Conservation (phyloP, 2,888 invertebrate species). For the Galerucella nymphaeae region DNA sequence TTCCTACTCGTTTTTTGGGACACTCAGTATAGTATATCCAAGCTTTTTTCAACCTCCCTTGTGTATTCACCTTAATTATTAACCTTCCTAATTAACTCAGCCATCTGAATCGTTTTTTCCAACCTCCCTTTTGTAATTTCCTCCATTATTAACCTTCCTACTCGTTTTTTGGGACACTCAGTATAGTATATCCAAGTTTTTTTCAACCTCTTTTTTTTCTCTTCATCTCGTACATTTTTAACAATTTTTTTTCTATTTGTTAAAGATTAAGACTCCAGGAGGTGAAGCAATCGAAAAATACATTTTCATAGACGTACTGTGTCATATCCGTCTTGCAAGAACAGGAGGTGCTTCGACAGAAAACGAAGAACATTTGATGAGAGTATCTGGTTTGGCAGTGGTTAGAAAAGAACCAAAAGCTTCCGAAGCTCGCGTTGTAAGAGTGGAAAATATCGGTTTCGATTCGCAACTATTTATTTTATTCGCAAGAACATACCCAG, state of each 20-base stretch:
- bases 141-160: neutral
- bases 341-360: constrained; percentile 71
- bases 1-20: neutral
- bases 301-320: constrained; percentile 76
- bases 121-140: too few relatives aligned
- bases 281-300: constrained; percentile 71
- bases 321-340: constrained; percentile 72
- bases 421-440: constrained; percentile 68
- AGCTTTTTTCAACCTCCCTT: too few relatives aligned
- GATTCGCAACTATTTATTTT: constrained; percentile 76
- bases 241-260: constrained; percentile 25
- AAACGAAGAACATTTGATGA: constrained; percentile 72
- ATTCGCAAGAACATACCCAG: constrained; percentile 74
- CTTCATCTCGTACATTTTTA: too few relatives aligned
- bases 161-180: neutral
- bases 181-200: too few relatives aligned
- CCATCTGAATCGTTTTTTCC: too few relatives aligned
- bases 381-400: constrained; percentile 75
- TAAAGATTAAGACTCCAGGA: constrained; percentile 57
- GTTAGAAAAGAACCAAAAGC: constrained; percentile 72
- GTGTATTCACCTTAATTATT: too few relatives aligned
- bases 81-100: too few relatives aligned
- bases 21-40: neutral
- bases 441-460: constrained; percentile 75
- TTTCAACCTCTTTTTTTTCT: too few relatives aligned